Conservation (phyloP, 2,113 vertebrate species). For the Myrmophylax atrothorax region DNA sequence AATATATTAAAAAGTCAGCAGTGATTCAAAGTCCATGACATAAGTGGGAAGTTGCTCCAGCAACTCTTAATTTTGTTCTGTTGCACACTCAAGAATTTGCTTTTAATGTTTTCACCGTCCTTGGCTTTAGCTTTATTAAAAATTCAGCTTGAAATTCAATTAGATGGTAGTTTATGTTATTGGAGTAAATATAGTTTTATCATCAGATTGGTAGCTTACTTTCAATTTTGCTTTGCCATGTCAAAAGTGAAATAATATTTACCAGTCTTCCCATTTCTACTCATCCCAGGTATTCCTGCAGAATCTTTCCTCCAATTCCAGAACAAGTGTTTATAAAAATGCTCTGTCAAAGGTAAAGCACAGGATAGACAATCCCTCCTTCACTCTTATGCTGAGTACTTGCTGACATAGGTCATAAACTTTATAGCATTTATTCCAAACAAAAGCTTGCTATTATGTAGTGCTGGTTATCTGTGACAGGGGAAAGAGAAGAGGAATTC, state of each 20-base stretch:
- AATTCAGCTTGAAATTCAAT: slow-evolving; percentile 14
- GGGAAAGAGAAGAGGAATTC: not conserved
- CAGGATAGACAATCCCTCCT: not conserved
- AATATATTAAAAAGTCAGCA: not conserved
- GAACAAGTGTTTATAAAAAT: not conserved
- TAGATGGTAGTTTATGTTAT: not conserved
- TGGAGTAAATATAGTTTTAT: not conserved
- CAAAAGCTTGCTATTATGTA: not conserved
- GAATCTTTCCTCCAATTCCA: not conserved
- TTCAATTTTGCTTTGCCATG: not conserved
- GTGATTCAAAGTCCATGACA: not conserved
- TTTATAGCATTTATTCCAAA: not conserved
- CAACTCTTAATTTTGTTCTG: not conserved
- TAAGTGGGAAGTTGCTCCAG: not conserved
- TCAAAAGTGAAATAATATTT: not conserved
- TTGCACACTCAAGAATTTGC: not conserved
- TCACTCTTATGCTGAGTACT: not conserved
- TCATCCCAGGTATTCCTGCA: not conserved
- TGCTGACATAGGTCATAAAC: slow-evolving; percentile 8
- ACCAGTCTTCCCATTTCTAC: not conserved
- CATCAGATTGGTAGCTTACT: not conserved
- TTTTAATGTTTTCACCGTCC: slow-evolving; percentile 10
- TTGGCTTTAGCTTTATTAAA: slow-evolving; percentile 13
- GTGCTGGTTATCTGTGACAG: not conserved
- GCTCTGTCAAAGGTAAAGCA: not conserved